These are phyloP conservation scores for Archips crataeganus DNA, from an alignment of 2,888 invertebrate genomes.

Conservation along the genomic window DNA sequence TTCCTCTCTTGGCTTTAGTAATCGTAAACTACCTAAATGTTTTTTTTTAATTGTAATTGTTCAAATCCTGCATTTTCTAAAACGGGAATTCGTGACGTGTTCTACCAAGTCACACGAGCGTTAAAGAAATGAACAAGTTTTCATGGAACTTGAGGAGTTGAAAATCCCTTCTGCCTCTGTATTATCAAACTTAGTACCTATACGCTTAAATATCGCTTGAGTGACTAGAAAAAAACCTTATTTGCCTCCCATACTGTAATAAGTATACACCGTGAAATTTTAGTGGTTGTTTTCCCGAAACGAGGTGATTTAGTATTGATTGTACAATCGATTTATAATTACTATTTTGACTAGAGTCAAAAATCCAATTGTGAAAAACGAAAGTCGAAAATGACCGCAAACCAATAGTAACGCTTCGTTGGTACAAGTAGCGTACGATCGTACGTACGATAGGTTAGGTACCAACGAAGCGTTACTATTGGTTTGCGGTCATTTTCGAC, in stretches of 20 bases:
- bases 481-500: too few relatives aligned
- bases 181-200: neutral
- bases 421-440: too few relatives aligned
- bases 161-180: neutral
- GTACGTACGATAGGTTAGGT: too few relatives aligned
- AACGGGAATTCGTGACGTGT: neutral
- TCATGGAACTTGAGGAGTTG: neutral
- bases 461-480: too few relatives aligned
- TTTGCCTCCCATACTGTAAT: neutral
- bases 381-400: too few relatives aligned
- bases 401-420: too few relatives aligned
- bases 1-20: slow-evolving; percentile 6
- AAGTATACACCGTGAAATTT: too few relatives aligned
- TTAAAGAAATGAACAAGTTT: neutral
- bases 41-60: neutral
- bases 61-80: neutral
- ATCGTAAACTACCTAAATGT: neutral
- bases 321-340: too few relatives aligned
- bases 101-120: neutral
- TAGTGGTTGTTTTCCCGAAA: too few relatives aligned
- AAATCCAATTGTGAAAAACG: too few relatives aligned
- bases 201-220: neutral
- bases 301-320: too few relatives aligned
- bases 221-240: neutral
- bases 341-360: too few relatives aligned